Base-by-base conservation (phyloP, 2,797 vertebrate species). In the Danio tinwini region DNA sequence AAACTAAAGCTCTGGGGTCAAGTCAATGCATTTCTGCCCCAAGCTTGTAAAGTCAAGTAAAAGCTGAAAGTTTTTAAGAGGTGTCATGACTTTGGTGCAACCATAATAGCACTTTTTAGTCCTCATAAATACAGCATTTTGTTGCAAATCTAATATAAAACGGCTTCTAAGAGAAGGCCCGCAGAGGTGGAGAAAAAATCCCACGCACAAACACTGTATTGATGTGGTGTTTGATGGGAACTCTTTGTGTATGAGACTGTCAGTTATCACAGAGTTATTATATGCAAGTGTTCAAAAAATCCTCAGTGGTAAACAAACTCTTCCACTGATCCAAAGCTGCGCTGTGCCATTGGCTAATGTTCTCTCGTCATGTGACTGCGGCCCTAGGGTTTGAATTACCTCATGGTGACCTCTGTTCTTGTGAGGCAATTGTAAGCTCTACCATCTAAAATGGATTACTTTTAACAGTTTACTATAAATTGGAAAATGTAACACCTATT, bases 341-440 rank as follows among this genome's bases (percentile, higher is more conserved):
- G 3, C 13, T 65, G 67, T 45, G 12, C 16, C 42, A 67, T 47
- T 65, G 42, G 44, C 5, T 6, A 29, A 47, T 70, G 52, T 29
- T 11, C 17, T 49, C 74, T 55, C 29, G 21, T 42, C 58, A 79
- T 64, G 69, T 72, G 77, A 79, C 59, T 73, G 63, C 39, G 21
- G 50, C 59, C 45, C 56, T 12, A 62, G 17, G 67, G 13, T 17
- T 29, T 12, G 52, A 53, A 61, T 64, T 3, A 65, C 50, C 59
- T 64, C 7, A 40, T 7, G 19, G 10, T 56, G 40, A 64, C 49
- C 59, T 47, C 50, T n/a, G 49, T 79, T 70, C 68, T 19, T 37
- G 6, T 16, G n/a, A 52, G 55, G n/a, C 5, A 3, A 58, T 11
- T 29, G 29, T 29, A 29, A 29, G 29, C 29, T 29, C 29, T 29